Evolutionary conservation across 2,797 vertebrate species (phyloP), one percentile per base, ranked within the genome.

Genomic region (Megaceryle alcyon): DNA sequence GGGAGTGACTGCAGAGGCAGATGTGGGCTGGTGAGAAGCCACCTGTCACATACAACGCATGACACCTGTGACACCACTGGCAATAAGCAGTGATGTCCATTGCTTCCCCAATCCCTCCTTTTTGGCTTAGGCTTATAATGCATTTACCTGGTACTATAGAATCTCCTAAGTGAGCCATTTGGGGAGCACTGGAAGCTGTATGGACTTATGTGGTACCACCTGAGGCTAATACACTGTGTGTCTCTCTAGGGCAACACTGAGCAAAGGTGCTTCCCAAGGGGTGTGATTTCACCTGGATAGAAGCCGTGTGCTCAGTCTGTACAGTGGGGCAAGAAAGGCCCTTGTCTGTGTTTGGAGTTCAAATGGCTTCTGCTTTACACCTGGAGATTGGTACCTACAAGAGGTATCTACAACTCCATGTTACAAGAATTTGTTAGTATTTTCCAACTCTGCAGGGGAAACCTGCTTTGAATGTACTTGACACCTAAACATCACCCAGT

Each of bases 41-140:
- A 5, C 0, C 1, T 48, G 43, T 63, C 14, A 18, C 16, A 1
- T 14, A 44, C n/a, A 46, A 2, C 0, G 1, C 5, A 0, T 20
- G 14, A 26, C 10, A 54, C 8, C 35, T 46, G 35, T 53, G 66
- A n/a, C 31, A 23, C 31, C 1, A 11, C 26, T 4, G n/a, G 60
- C 46, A 49, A 22, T 29, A 23, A n/a, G 66, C 14, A 51, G 44
- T 31, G 56, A 39, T 78, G 49, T 28, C 21, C 12, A 8, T n/a
- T 53, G 21, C 59, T 87, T 35, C 49, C 66, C 53, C 51, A 26
- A 53, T 63, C 12, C 37, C 28, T 63, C 20, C 9, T 48, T 14
- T 51, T 66, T n/a, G n/a, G 20, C 4, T 26, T 35, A 17, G 33
- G 28, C 12, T 59, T 80, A 21, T 3, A 25, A 22, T 14, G 14